Evolutionary conservation across 1,140 invertebrate species (phyloP), one percentile per base, ranked within the genome.

Genomic region (Bombus vancouverensis): DNA sequence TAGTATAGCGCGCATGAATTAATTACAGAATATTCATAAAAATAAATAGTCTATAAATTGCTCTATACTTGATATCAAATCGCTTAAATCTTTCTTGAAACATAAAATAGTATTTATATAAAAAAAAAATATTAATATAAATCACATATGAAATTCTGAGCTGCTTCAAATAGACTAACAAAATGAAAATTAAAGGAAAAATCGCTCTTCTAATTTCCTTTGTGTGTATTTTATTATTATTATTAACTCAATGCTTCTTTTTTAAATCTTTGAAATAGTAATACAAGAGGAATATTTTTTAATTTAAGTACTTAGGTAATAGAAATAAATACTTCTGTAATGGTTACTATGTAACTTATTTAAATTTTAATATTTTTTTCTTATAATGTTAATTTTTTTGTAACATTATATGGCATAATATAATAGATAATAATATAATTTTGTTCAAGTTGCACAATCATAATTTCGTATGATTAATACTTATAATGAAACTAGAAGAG

Each of bases 101-200:
- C 76, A 82, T 84, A 82, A 88, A 90, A 70, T 75, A 88, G 65
- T 85, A 86, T 87, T 90, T 80, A 80, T 75, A 82, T 79, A 74
- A 86, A 76, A 65, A 72, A 66, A 66, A 66, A 22, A 66, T 18
- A 72, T 53, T 39, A 86, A 76, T 81, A 68, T 81, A 68, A 80
- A 37, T 44, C 25, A 44, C 28, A 44, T 85, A 75, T 62, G 37
- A 75, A 80, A 65, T 72, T 57, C 25, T 75, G 37, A 81, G 32
- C 79, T 81, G 79, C 78, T 85, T 85, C 22, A 68, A 68, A 59
- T 81, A 74, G 79, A 32, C 70, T 85, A 85, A 81, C 18, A 42
- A 57, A 81, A 81, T 62, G 32, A 81, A 66, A 68, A 74, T 74
- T 74, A 28, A 57, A 13, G 22, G 34, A 65, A 59, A 32, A 22